Percentiles rank a stretch among this genome's conserved stretches.
Conservation (phyloP, 1,140 invertebrate genomes). For the Conus betulinus region DNA sequence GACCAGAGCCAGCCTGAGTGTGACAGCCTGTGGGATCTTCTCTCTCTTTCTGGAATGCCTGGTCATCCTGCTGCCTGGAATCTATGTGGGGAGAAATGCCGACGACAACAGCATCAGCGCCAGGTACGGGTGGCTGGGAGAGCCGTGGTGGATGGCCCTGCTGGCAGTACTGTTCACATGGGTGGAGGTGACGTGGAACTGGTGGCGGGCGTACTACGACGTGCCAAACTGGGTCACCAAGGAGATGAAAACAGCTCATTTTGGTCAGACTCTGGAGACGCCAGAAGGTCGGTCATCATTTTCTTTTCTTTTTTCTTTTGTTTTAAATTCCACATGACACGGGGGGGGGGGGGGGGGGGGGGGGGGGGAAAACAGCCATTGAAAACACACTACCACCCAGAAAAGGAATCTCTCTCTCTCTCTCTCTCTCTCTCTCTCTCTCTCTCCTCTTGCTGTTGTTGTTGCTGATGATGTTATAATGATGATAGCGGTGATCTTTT, state of each 20-base stretch:
- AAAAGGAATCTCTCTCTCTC: no score
- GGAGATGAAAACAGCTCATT: conserved; percentile 42
- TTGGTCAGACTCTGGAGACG: conserved; percentile 37
- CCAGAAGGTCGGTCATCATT: conserved; percentile 1
- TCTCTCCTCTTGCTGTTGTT: no score
- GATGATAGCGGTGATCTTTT: no score
- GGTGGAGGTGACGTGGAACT: conserved; percentile 41
- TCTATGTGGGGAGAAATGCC: not conserved
- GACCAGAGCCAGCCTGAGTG: not conserved
- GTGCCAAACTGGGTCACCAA: conserved; percentile 41
- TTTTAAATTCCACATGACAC: not conserved
- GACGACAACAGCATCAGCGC: not conserved
- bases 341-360: no score
- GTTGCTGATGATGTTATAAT: no score
- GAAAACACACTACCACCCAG: no score
- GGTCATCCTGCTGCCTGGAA: not conserved
- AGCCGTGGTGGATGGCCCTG: not conserved
- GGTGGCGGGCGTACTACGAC: conserved; percentile 52
- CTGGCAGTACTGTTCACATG: not conserved
- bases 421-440: no score
- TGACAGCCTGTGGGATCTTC: not conserved
- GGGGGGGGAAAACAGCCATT: no score
- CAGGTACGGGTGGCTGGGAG: not conserved
- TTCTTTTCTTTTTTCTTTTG: not conserved
- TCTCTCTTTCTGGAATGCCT: not conserved